These are phyloP conservation scores for Pseudochirops corinnae DNA, from an alignment of 2,797 vertebrate genomes.

Conservation along the genomic window DNA sequence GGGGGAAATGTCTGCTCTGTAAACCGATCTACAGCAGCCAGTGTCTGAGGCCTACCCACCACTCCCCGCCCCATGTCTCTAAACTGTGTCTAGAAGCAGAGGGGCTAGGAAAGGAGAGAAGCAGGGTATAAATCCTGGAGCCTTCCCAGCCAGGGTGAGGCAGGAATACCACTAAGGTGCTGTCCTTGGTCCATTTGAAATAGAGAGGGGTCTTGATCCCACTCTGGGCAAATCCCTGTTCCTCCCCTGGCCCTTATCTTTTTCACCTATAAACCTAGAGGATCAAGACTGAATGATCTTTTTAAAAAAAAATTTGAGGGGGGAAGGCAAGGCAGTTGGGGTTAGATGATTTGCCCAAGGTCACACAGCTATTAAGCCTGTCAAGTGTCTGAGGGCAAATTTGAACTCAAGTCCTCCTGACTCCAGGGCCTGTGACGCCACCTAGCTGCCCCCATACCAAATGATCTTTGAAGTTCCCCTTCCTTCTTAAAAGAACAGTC, in stretches of 20 bases:
- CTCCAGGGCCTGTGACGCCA: no score
- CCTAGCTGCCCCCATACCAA: no score
- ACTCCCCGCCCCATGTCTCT: background rate
- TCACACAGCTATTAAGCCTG: no score
- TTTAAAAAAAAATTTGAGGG: no score
- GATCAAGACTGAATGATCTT: background rate
- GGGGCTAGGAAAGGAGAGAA: background rate
- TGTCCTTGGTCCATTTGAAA: background rate
- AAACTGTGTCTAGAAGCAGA: background rate
- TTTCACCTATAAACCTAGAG: background rate
- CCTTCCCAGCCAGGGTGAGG: background rate
- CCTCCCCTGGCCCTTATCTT: background rate
- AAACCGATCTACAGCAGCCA: background rate
- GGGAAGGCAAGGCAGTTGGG: no score
- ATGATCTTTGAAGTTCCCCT: background rate
- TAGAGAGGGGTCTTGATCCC: background rate
- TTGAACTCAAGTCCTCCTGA: no score
- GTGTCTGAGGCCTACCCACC: background rate
- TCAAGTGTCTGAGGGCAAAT: no score
- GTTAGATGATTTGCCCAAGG: no score
- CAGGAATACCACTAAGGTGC: background rate
- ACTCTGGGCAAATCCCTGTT: background rate
- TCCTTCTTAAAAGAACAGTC: background rate
- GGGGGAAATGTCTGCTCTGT: background rate
- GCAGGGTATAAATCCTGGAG: background rate